phyloP scores from a whole-genome alignment of 2,797 vertebrate genomes.

The Megalops cyprinoides region DNA sequence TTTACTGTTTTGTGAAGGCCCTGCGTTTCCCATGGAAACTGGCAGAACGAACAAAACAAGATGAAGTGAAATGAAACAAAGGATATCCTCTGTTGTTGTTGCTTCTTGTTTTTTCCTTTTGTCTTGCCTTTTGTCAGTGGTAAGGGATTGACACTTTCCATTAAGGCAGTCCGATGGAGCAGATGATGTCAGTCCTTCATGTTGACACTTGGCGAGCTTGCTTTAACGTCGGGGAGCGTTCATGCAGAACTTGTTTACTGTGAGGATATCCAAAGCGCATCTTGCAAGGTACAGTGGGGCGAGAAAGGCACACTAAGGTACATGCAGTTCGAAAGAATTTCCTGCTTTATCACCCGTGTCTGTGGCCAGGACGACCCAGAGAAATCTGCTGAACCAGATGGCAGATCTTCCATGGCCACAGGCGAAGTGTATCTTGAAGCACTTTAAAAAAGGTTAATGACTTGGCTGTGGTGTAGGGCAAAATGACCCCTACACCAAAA shows the following conservation, averaged over 20 bases:
- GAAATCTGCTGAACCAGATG: neutral
- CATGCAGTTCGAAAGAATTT: no score
- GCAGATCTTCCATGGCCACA: neutral
- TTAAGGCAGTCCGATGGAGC: conserved; percentile 57
- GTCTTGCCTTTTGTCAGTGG: conserved; percentile 33
- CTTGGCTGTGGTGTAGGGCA: neutral
- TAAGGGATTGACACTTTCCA: conserved; percentile 53
- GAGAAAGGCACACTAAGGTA: no score
- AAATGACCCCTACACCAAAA: neutral
- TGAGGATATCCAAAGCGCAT: conserved; percentile 51
- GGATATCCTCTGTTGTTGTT: conserved; percentile 26
- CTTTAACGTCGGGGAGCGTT: conserved; percentile 54
- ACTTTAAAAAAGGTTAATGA: neutral
- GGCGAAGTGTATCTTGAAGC: neutral
- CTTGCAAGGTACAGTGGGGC: conserved; percentile 43
- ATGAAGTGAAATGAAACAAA: conserved; percentile 30
- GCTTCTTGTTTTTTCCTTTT: conserved; percentile 41
- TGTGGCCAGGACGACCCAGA: neutral
- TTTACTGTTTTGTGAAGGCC: conserved; percentile 39
- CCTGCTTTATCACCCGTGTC: no score
- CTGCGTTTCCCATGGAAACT: conserved; percentile 22
- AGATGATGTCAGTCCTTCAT: conserved; percentile 52
- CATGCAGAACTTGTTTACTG: conserved; percentile 58
- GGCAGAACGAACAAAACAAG: neutral
- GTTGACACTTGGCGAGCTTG: conserved; percentile 60